Base-by-base conservation (phyloP, 2,888 invertebrate species). In the Sturmia bella region DNA sequence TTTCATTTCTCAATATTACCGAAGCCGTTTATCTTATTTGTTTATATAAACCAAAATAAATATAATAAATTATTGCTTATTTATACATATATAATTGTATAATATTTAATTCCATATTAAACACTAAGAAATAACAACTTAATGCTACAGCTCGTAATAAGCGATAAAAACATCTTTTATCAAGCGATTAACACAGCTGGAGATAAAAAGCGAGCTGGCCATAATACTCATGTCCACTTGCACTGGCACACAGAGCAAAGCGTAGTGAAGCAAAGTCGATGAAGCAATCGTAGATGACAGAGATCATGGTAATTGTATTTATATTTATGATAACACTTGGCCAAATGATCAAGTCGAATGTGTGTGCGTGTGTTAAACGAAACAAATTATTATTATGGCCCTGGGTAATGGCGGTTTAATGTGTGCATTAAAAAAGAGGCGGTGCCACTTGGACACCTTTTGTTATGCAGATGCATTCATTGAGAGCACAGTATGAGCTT, bases 121-220 rank as follows among this genome's bases (percentile, higher is more conserved):
- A 66, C 12, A 66, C n/a, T n/a, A n/a, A 56, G 13, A 19, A 11
- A 48, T 63, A 68, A 59, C 74, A 48, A 82, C 70, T 82, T 78
- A 66, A 45, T 54, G 74, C 77, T 54, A 66, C 56, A 79, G 75
- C 68, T 74, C 61, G 63, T 82, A 82, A 83, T 83, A 84, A 84
- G 83, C 78, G 68, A 80, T 86, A 86, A 88, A 88, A 87, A 87
- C 87, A 88, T 87, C 85, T 89, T 88, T 87, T 87, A 87, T 86
- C 86, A 85, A 81, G 84, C 86, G 85, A 89, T 89, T 90, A 89
- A 86, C 90, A 81, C 90, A 90, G 89, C 89, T 70, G 88, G 90
- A 64, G 82, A 75, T 59, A 24, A 68, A 79, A 59, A 41, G 50
- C 39, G 27, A 12, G 12, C 72, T 59, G 41, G 54, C 39, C n/a